Evolutionary conservation across 2,113 vertebrate genomes (phyloP).

Genomic region (Salvelinus namaycush): DNA sequence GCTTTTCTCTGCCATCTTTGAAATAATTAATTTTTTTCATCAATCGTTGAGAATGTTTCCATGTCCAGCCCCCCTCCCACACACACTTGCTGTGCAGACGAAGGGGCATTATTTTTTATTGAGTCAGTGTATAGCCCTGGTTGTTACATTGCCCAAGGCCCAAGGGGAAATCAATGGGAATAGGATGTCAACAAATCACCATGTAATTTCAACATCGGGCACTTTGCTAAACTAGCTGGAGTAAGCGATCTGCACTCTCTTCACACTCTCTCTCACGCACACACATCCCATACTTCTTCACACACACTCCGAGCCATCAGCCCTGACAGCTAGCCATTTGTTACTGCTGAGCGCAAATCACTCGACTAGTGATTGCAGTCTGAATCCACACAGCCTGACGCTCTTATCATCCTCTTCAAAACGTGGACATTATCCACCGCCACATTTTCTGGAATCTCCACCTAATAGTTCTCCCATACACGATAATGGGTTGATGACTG

Average conservation of each 20-base stretch:
- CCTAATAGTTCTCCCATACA: neutral
- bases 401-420: constrained; percentile 8
- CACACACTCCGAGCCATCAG: neutral
- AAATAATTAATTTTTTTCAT: too few relatives aligned
- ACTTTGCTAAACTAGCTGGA: constrained; percentile 48
- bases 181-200: constrained; percentile 49
- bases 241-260: constrained; percentile 25
- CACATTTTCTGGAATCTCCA: constrained; percentile 6
- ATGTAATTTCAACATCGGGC: constrained; percentile 44
- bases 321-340: constrained; percentile 1
- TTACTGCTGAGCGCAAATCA: constrained; percentile 49
- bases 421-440: constrained; percentile 35
- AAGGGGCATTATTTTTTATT: neutral
- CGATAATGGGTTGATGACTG: neutral
- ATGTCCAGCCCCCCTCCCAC: neutral
- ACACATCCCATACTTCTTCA: neutral
- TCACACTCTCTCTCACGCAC: constrained; percentile 15
- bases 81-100: constrained; percentile 32
- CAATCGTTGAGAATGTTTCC: too few relatives aligned
- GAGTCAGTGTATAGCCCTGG: neutral
- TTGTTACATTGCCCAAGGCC: constrained; percentile 20
- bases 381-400: neutral
- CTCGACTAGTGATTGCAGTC: constrained; percentile 26
- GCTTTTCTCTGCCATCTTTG: too few relatives aligned
- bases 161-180: constrained; percentile 49